Evolutionary conservation across 2,113 vertebrate species (phyloP), one percentile per base, ranked within the genome.

Genomic region (Varanus komodoensis): DNA sequence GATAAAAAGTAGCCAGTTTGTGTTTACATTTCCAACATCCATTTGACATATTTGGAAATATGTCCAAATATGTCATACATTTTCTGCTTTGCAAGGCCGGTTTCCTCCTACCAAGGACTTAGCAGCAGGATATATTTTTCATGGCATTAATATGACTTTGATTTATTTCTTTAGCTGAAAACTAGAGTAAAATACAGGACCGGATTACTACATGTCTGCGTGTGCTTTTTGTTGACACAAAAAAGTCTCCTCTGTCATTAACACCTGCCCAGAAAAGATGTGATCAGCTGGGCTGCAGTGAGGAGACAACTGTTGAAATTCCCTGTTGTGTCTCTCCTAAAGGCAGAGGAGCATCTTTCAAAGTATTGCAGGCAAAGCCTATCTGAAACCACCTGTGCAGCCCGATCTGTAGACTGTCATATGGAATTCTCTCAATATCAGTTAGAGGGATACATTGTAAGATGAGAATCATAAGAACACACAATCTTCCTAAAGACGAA

Each of bases 121-220:
- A 64, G 27, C 57, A 75, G 32, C 87, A 78, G 67, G 73, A 81
- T 2, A 89, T 89, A 8, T 89, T 14, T 14, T 61, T 78, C 0
- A 0, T 0, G 3, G 0, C 3, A 48, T n/a, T 34, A 77, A 0
- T 0, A 91, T 5, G 8, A 54, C 14, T 23, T 15, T 12, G 61
- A 29, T 29, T 80, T 38, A 73, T 73, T 88, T 89, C 54, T 81
- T 14, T 6, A 7, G 11, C 12, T 0, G 0, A 88, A 21, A 78
- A 29, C 75, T 25, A 78, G 9, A 17, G 78, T 32, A 50, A 54
- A 80, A 4, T 27, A 52, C 48, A 80, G 50, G 27, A n/a, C 25
- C 27, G 21, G 44, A 7, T 44, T 23, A 67, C 25, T 21, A 27
- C 23, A 32, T 0, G 15, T 12, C 61, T n/a, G 80, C 15, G n/a